phyloP scores from a whole-genome alignment of 2,113 vertebrate genomes.

The Calidris pygmaea region DNA sequence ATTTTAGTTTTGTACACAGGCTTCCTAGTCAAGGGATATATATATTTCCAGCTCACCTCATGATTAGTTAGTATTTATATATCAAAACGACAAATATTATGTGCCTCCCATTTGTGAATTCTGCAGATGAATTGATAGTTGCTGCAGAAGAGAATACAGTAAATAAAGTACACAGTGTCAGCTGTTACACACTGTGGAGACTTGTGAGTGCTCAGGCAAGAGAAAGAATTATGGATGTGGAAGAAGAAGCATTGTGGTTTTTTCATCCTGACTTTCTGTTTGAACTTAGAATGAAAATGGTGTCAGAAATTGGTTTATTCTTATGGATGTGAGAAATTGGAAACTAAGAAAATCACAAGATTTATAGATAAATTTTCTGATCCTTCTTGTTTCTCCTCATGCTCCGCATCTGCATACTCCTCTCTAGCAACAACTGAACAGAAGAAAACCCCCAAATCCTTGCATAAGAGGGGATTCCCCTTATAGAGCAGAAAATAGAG shows the following conservation, averaged over 20 bases:
- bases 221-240: background rate
- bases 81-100: background rate
- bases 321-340: background rate
- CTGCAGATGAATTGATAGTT: background rate
- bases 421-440: background rate
- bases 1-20: background rate
- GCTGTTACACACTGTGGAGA: background rate
- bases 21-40: background rate
- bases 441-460: background rate
- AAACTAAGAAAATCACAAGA: background rate
- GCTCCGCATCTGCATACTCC: background rate
- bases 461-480: background rate
- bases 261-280: background rate
- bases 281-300: background rate
- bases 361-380: background rate
- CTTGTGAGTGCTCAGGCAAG: background rate
- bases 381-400: background rate
- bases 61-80: background rate
- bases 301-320: background rate
- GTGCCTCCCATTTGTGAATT: background rate
- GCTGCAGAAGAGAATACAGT: background rate
- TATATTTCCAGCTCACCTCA: background rate
- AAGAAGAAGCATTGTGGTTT: background rate
- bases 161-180: background rate
- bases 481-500: fast-evolving